These are phyloP conservation scores for Blomia tropicalis DNA, from an alignment of 2,888 invertebrate genomes.

Conservation along the genomic window DNA sequence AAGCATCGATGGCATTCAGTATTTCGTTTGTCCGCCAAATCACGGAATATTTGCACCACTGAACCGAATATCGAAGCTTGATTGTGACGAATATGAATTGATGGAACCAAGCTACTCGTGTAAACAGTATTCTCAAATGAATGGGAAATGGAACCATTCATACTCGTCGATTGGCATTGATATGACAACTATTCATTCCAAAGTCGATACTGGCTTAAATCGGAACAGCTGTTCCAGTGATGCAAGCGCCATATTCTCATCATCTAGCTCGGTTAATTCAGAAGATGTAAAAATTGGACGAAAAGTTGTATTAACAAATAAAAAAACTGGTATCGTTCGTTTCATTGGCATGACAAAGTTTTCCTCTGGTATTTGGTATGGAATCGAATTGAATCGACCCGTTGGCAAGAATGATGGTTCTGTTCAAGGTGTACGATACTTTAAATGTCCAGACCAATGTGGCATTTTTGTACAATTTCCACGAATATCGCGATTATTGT, in stretches of 20 bases:
- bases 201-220: slow-evolving; percentile 8
- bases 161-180: neutral
- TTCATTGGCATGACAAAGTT: slow-evolving; percentile 39
- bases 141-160: neutral
- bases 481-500: slow-evolving; percentile 32
- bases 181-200: neutral
- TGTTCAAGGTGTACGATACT: slow-evolving; percentile 39
- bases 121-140: neutral
- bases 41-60: slow-evolving; percentile 40
- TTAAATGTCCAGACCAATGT: slow-evolving; percentile 37
- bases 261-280: slow-evolving; percentile 19
- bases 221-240: neutral
- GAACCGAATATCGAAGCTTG: slow-evolving; percentile 36
- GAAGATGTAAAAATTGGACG: slow-evolving; percentile 33
- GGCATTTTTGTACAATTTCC: slow-evolving; percentile 40
- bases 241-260: neutral
- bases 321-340: slow-evolving; percentile 37
- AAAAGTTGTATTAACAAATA: slow-evolving; percentile 37
- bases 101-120: neutral
- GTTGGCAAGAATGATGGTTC: slow-evolving; percentile 41
- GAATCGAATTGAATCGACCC: slow-evolving; percentile 39
- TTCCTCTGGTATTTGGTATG: slow-evolving; percentile 40
- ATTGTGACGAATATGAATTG: slow-evolving; percentile 11
- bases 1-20: slow-evolving; percentile 38
- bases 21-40: slow-evolving; percentile 37